Evolutionary conservation across 2,888 invertebrate species (phyloP).

Genomic region (Ophioninae sp.): DNA sequence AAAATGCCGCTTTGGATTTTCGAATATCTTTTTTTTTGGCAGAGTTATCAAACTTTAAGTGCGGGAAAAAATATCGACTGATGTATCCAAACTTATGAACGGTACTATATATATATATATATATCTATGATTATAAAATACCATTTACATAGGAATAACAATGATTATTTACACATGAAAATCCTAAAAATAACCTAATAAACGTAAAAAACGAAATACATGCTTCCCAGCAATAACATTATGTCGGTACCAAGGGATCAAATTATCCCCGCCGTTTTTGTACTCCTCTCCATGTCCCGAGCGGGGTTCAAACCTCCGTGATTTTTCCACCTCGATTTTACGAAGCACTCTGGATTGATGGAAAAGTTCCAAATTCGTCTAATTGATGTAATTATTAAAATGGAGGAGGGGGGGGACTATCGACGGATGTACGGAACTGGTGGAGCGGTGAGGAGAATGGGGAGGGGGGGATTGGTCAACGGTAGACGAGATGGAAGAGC

Average conservation of each 20-base stretch:
- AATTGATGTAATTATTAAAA: not conserved
- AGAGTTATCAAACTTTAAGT: no score
- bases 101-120: no score
- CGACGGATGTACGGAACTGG: not conserved
- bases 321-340: not conserved
- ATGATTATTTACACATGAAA: no score
- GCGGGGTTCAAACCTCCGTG: not conserved
- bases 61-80: no score
- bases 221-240: not conserved
- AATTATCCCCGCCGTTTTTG: not conserved
- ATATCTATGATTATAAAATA: no score
- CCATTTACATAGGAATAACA: no score
- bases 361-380: conserved; percentile 17
- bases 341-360: conserved; percentile 1
- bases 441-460: no score
- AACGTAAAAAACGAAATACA: no score
- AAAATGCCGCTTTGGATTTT: no score
- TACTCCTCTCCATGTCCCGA: not conserved
- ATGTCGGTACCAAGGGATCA: not conserved
- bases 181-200: no score
- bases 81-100: no score
- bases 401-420: not conserved
- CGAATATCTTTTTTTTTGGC: no score
- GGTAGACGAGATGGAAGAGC: not conserved
- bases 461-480: not conserved